Conservation (phyloP, 2,888 invertebrate species). For the Melitaea athalia region DNA sequence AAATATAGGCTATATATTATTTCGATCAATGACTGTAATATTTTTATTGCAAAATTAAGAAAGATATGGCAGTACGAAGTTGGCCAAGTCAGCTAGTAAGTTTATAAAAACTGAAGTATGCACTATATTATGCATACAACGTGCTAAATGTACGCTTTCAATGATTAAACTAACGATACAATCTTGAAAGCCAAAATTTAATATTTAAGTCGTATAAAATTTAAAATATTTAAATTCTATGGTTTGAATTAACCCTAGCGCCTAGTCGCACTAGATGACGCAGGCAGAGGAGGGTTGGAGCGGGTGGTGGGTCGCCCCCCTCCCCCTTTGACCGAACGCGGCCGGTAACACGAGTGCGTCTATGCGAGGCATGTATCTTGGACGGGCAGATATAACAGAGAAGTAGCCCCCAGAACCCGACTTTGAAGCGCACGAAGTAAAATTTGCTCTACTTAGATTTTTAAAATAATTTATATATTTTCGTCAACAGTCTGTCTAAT, state of each 20-base stretch:
- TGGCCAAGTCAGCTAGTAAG: no score
- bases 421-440: constrained; percentile 54
- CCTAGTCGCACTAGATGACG: constrained; percentile 78
- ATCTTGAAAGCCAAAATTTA: constrained; percentile 10
- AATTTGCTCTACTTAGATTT: constrained; percentile 60
- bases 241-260: constrained; percentile 80
- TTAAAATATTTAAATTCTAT: constrained; percentile 55
- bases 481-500: no score
- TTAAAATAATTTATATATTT: constrained; percentile 2
- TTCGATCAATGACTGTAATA: no score
- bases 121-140: background rate
- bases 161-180: background rate
- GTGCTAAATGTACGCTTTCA: background rate
- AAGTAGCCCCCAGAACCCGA: constrained; percentile 81
- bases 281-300: constrained; percentile 54
- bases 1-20: no score
- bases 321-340: constrained; percentile 70
- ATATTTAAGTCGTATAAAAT: constrained; percentile 39
- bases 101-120: no score
- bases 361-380: constrained; percentile 83
- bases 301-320: constrained; percentile 47
- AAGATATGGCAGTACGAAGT: no score
- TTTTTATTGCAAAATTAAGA: no score
- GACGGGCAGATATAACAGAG: constrained; percentile 82
- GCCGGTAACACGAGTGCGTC: constrained; percentile 82